Percentiles rank a stretch among this genome's conserved stretches.
Evolutionary conservation across 2,113 vertebrate genomes (phyloP).

Genomic region (Dicrurus megarhynchus): DNA sequence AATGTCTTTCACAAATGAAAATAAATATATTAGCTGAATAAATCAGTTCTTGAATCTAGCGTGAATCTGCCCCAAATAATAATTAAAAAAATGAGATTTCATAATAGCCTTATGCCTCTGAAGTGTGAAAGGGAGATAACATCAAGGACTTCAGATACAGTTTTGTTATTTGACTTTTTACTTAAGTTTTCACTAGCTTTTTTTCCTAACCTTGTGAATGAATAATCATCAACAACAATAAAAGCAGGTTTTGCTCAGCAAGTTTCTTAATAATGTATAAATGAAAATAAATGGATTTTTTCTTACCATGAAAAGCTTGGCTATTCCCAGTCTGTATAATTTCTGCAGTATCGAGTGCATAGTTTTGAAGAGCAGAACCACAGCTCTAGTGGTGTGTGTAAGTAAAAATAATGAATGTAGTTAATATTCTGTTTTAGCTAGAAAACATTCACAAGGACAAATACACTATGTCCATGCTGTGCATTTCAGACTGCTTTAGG

Average conservation of each 20-base stretch:
- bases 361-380: neutral
- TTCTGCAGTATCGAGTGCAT: neutral
- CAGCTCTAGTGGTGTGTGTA: neutral
- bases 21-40: neutral
- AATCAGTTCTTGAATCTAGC: neutral
- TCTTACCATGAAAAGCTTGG: neutral
- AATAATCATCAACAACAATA: neutral
- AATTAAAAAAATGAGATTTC: neutral
- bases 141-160: neutral
- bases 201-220: neutral
- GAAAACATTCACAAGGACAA: neutral
- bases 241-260: neutral
- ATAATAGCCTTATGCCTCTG: neutral
- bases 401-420: neutral
- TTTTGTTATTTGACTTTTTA: neutral
- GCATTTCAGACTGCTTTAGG: neutral
- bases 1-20: neutral
- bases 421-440: neutral
- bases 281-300: neutral
- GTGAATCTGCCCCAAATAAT: neutral
- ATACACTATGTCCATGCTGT: neutral
- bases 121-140: neutral
- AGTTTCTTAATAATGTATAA: constrained; percentile 9
- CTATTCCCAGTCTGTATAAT: neutral
- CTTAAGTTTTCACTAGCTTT: neutral